These are phyloP conservation scores for Eolophus roseicapilla DNA, from an alignment of 2,113 vertebrate genomes.

Conservation along the genomic window DNA sequence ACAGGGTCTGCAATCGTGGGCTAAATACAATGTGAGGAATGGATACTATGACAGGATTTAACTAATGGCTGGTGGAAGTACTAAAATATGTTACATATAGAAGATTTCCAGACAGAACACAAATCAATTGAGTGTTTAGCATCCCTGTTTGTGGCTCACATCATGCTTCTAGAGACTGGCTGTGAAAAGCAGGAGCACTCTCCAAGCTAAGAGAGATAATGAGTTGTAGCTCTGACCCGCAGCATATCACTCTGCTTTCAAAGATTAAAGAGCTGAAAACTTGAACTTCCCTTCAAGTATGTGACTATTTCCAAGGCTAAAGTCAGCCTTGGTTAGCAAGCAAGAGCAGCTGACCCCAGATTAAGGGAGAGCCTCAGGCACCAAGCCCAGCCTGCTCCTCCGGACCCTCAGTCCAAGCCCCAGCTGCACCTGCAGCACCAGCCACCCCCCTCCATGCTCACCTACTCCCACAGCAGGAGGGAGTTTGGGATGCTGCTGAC, in stretches of 20 bases:
- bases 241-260: neutral
- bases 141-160: neutral
- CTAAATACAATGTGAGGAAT: neutral
- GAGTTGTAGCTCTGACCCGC: neutral
- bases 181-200: neutral
- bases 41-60: slow-evolving; percentile 33
- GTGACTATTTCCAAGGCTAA: neutral
- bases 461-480: slow-evolving; percentile 11
- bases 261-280: neutral
- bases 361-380: neutral
- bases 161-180: neutral
- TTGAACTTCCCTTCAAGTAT: neutral
- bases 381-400: neutral
- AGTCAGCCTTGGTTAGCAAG: neutral
- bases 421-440: neutral
- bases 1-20: neutral
- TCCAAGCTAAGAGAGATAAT: neutral
- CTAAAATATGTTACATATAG: neutral
- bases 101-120: neutral
- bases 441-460: slow-evolving; percentile 20
- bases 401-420: neutral
- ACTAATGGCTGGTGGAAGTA: neutral
- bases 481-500: slow-evolving; percentile 60
- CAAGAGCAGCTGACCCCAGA: neutral
- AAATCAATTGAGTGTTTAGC: neutral